Conservation (phyloP, 2,113 vertebrate species). For the Peromyscus polionotus region DNA sequence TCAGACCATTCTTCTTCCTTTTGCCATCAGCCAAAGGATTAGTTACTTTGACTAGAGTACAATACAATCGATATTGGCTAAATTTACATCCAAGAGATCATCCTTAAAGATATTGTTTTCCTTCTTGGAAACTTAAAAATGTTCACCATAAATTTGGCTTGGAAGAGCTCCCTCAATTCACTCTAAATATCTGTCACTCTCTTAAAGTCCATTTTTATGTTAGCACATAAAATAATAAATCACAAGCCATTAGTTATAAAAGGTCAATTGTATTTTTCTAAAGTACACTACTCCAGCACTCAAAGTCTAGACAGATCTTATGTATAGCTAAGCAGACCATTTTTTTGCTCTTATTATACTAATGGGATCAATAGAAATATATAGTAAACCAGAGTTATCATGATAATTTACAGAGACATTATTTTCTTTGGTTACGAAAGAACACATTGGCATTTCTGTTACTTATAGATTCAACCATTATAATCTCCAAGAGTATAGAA, state of each 20-base stretch:
- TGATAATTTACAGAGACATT: slow-evolving; percentile 20
- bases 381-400: background rate
- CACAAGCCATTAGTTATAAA: slow-evolving; percentile 59
- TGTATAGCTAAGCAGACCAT: background rate
- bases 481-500: background rate
- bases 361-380: background rate
- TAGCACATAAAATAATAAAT: slow-evolving; percentile 67
- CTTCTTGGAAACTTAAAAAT: slow-evolving; percentile 57
- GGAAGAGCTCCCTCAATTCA: slow-evolving; percentile 15
- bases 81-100: slow-evolving; percentile 61
- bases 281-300: slow-evolving; percentile 17
- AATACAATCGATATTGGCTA: slow-evolving; percentile 74
- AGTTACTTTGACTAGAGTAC: slow-evolving; percentile 60
- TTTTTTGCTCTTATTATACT: slow-evolving; percentile 51
- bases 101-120: slow-evolving; percentile 69
- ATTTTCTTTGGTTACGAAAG: slow-evolving; percentile 12
- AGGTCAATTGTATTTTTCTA: slow-evolving; percentile 43
- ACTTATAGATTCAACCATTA: background rate
- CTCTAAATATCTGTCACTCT: slow-evolving; percentile 42
- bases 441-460: background rate
- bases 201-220: slow-evolving; percentile 56
- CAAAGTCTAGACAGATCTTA: background rate
- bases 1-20: slow-evolving; percentile 73
- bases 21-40: slow-evolving; percentile 70
- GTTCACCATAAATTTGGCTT: slow-evolving; percentile 53